Conservation (phyloP, 2,113 vertebrate species). For the Trematocara stigmaticum region DNA sequence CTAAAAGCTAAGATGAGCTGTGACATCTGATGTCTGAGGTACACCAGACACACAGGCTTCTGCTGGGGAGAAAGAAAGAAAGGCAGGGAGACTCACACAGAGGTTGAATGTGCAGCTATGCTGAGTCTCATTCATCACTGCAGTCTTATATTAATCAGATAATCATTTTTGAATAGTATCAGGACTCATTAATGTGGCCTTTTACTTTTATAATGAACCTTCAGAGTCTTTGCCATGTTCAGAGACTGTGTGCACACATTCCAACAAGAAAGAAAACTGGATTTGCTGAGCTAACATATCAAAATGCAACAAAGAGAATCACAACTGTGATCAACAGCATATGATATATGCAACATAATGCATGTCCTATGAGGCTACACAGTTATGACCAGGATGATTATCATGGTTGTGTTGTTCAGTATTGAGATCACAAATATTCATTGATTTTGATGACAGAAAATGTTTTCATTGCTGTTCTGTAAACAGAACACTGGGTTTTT, state of each 20-base stretch:
- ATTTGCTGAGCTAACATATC: neutral
- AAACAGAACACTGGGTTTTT: neutral
- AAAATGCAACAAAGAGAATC: neutral
- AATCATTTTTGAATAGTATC: neutral
- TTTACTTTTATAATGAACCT: neutral
- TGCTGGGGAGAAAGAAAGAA: neutral
- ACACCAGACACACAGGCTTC: neutral
- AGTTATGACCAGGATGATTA: neutral
- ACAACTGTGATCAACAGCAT: neutral
- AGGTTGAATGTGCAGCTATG: neutral
- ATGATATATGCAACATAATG: neutral
- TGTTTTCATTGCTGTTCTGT: neutral
- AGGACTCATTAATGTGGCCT: neutral
- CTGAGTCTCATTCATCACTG: neutral
- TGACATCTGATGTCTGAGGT: constrained; percentile 23
- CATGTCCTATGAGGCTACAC: neutral
- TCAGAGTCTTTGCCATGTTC: neutral
- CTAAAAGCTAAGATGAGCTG: neutral
- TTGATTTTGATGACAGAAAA: neutral
- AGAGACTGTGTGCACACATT: neutral
- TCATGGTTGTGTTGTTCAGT: neutral
- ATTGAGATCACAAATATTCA: neutral
- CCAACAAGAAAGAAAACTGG: neutral
- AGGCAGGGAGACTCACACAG: neutral
- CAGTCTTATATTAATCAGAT: neutral